Conservation (phyloP, 2,888 invertebrate species). For the Chironomus tentans region DNA sequence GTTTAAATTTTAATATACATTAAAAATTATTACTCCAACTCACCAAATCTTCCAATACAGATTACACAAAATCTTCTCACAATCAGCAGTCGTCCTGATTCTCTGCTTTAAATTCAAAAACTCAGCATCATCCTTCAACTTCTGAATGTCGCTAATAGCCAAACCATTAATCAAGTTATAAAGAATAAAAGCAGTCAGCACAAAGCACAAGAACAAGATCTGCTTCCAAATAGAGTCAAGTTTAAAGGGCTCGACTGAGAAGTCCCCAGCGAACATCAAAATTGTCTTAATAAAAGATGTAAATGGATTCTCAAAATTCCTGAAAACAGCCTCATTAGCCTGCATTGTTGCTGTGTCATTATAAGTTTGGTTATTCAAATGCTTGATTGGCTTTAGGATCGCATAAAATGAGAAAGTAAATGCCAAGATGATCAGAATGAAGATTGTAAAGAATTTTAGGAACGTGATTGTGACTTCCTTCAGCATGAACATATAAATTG, state of each 20-base stretch:
- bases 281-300: conserved; percentile 21
- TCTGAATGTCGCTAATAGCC: conserved; percentile 18
- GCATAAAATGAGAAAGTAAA: conserved; percentile 20
- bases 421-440: conserved; percentile 12
- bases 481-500: conserved; percentile 23
- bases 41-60: conserved; percentile 15
- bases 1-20: too few relatives aligned
- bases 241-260: conserved; percentile 13
- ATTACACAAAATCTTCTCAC: conserved; percentile 21
- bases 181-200: conserved; percentile 16
- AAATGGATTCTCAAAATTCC: conserved; percentile 20
- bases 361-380: background rate
- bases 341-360: background rate
- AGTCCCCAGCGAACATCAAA: conserved; percentile 23
- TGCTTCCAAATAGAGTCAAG: conserved; percentile 18
- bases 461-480: conserved; percentile 20
- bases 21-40: background rate
- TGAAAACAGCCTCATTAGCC: conserved; percentile 11
- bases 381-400: conserved; percentile 9
- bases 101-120: conserved; percentile 19
- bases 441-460: conserved; percentile 16
- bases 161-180: conserved; percentile 23
- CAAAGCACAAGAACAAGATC: conserved; percentile 16
- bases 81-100: conserved; percentile 15
- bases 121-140: conserved; percentile 20